phyloP scores from a whole-genome alignment of 2,113 vertebrate genomes.

The Mobula birostris region DNA sequence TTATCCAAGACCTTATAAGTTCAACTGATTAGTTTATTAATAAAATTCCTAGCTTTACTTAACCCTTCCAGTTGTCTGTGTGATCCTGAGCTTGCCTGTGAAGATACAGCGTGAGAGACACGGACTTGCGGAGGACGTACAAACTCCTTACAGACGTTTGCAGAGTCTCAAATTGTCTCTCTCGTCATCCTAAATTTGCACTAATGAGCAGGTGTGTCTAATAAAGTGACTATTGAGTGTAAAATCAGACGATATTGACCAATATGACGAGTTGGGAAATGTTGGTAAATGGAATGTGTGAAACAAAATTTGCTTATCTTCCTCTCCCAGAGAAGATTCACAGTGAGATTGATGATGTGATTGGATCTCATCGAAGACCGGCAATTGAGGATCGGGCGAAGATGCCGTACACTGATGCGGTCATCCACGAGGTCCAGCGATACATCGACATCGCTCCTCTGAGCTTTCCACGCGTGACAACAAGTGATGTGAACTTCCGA shows the following conservation, averaged over 20 bases:
- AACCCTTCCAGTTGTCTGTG: background rate
- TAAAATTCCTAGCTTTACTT: too few relatives aligned
- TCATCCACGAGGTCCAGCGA: slow-evolving; percentile 37
- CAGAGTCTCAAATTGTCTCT: background rate
- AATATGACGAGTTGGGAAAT: background rate
- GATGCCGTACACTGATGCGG: slow-evolving; percentile 29
- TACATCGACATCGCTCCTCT: slow-evolving; percentile 25
- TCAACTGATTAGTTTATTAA: too few relatives aligned
- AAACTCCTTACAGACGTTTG: background rate
- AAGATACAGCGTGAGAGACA: too few relatives aligned
- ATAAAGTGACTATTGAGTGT: background rate
- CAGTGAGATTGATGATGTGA: background rate
- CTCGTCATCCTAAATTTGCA: background rate
- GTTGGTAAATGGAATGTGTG: background rate
- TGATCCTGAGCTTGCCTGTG: too few relatives aligned
- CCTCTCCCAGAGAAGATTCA: slow-evolving; percentile 38
- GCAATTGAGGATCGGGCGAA: background rate
- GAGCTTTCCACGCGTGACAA: background rate
- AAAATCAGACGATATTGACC: background rate
- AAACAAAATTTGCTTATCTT: background rate
- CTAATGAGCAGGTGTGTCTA: background rate
- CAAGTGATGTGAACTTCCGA: slow-evolving; percentile 22
- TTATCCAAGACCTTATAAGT: too few relatives aligned
- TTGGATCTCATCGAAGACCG: background rate
- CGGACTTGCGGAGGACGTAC: too few relatives aligned